Evolutionary conservation across 2,797 vertebrate genomes (phyloP), one percentile per base, ranked within the genome.

Genomic region (Botia kubotai): DNA sequence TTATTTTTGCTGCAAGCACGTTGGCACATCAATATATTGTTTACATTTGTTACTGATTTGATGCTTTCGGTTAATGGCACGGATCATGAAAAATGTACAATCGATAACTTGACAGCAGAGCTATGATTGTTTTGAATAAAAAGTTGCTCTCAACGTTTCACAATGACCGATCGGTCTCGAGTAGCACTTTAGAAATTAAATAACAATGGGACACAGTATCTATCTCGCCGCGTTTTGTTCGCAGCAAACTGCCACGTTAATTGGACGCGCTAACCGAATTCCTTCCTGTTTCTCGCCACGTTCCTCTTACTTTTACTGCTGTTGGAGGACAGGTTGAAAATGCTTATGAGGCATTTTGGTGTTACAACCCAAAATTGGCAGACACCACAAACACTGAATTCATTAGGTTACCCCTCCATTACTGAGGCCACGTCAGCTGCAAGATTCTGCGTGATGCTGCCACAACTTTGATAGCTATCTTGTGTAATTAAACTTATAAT

Each of bases 401-500:
- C 76, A 92, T 92, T 92, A 89, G 87, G 82, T 76, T 79, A 77
- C 39, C 88, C 82, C 79, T 90, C 80, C 82, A 90, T 86, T 79
- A 86, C 86, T 85, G 68, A 77, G 74, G 52, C 79, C 68, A 72
- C 66, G 77, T 87, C 89, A 86, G 76, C 76, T 88, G 74, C 84
- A 79, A 81, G 81, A 90, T 91, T 82, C 8, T 89, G 84, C 75
- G 77, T 84, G 87, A 89, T 92, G 85, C 83, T 85, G 87, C 88
- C 11, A 63, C 80, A 50, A 80, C 86, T 67, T 86, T 80, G 92
- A 92, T 93, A 74, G 85, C 83, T 85, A 91, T 92, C 90, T 84
- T 81, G 80, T 83, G 72, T 90, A 93, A 93, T 93, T 91, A 91
- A 91, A 92, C 69, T 83, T 87, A 84, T 91, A 89, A 92, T 91